Base-by-base conservation (phyloP, 30 jellyfish, hydroid and myxozoan species). In the Turritopsis dohrnii region DNA sequence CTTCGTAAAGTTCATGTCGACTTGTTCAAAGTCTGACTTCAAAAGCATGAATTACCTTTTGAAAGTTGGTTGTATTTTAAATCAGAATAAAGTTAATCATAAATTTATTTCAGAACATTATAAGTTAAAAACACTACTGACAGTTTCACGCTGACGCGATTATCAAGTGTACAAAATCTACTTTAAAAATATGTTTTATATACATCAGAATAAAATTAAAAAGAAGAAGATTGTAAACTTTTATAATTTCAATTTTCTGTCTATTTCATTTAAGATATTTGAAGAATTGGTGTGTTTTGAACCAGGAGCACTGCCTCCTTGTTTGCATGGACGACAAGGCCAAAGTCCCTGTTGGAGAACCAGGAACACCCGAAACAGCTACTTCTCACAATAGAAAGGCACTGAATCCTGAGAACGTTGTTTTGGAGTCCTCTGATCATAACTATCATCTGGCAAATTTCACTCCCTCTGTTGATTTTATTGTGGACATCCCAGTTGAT, bases 311-410 rank as follows among this genome's bases (percentile, higher is more conserved):
- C 16, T 25, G 77, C 52, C 52, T 20, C 60, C 77, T 83, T 18
- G 89, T 83, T 18, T 83, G 71, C 76, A 83, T 83, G 89, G 89
- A 83, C 72, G 89, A 83, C 79, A 83, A 83, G 52, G 85, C 87
- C 21, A 83, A 83, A 72, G 66, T 83, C 29, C 89, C 86, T 18
- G 52, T 83, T 18, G 89, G 89, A 20, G 87, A 83, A 21, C 89
- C 89, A 3, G 89, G 89, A 3, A 83, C 89, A 27, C 89, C 87
- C 28, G 89, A 82, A 71, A 85, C 86, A 7, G 86, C 89, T 20
- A 83, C 89, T 16, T 71, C 80, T 19, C 80, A 71, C 80, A 17
- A 19, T 19, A 71, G 28, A 71, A 19, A 28, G 18, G 80, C 80
- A 23, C 28, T 71, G 19, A 17, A 19, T 16, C 19, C 19, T 23